Evolutionary conservation across 2,113 vertebrate genomes (phyloP).

Genomic region (Hippolais icterina): DNA sequence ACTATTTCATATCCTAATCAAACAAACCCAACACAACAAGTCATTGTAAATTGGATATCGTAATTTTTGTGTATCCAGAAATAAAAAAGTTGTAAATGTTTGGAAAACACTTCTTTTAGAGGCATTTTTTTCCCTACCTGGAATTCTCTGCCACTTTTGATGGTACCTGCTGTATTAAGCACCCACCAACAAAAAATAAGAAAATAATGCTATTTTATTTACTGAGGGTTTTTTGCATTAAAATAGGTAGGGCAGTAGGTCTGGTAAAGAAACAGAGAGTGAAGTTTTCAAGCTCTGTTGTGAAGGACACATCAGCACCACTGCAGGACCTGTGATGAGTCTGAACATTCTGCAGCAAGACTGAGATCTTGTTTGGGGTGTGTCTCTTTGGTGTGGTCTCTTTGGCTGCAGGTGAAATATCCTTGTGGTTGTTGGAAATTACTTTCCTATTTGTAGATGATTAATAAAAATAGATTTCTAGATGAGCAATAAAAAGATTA

Average conservation of each 20-base stretch:
- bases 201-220: not conserved
- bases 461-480: not conserved
- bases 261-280: not conserved
- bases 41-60: not conserved
- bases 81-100: not conserved
- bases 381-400: not conserved
- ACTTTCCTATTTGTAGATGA: not conserved
- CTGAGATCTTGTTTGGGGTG: not conserved
- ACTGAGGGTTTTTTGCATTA: not conserved
- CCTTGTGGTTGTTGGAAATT: not conserved
- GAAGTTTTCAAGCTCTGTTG: not conserved
- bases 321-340: not conserved
- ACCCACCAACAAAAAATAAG: not conserved
- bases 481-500: not conserved
- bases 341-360: not conserved
- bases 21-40: fast-evolving
- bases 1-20: not conserved
- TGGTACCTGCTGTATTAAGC: not conserved
- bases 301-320: not conserved
- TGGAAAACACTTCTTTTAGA: not conserved
- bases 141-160: not conserved
- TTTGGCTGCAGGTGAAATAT: not conserved
- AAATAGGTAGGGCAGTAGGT: not conserved
- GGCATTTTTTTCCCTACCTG: fast-evolving
- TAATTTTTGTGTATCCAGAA: not conserved